These are phyloP conservation scores for Philereme vetulata DNA, from an alignment of 2,888 invertebrate genomes.

Conservation along the genomic window DNA sequence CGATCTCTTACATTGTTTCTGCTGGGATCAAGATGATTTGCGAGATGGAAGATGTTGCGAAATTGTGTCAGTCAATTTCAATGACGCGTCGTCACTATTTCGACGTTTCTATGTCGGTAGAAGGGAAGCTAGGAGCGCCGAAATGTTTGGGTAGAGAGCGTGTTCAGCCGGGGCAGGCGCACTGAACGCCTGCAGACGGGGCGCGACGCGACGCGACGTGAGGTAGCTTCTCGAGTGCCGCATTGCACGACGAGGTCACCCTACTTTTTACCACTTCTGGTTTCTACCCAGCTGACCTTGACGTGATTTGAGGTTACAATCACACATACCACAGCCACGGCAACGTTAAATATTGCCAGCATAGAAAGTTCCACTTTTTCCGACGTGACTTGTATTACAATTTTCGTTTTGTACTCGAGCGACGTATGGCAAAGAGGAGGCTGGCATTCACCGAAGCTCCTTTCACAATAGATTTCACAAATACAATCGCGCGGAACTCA, in stretches of 20 bases:
- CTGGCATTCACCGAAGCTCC: slow-evolving; percentile 38
- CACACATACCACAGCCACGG: slow-evolving; percentile 61
- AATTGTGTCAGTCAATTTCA: slow-evolving; percentile 32
- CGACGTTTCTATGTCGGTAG: background rate
- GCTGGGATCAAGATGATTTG: slow-evolving; percentile 29
- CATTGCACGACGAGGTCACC: slow-evolving; percentile 68
- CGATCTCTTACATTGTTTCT: slow-evolving; percentile 38
- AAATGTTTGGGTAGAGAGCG: background rate
- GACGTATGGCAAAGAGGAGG: slow-evolving; percentile 44
- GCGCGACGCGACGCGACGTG: background rate
- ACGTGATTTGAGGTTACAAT: slow-evolving; percentile 68
- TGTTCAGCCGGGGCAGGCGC: background rate
- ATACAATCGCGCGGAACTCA: slow-evolving; percentile 41
- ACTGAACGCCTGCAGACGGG: background rate
- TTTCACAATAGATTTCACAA: slow-evolving; percentile 52
- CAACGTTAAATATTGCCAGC: slow-evolving; percentile 55
- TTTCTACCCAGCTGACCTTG: slow-evolving; percentile 72
- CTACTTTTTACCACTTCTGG: slow-evolving; percentile 70
- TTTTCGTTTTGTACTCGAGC: slow-evolving; percentile 51
- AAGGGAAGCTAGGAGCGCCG: background rate
- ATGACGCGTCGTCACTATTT: background rate
- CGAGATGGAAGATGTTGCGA: slow-evolving; percentile 26
- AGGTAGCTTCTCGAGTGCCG: slow-evolving; percentile 42
- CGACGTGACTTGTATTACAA: slow-evolving; percentile 66
- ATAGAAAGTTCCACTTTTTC: slow-evolving; percentile 75